These are phyloP conservation scores for Styela clava DNA, from an alignment of 23 tunicate species.

Conservation along the genomic window DNA sequence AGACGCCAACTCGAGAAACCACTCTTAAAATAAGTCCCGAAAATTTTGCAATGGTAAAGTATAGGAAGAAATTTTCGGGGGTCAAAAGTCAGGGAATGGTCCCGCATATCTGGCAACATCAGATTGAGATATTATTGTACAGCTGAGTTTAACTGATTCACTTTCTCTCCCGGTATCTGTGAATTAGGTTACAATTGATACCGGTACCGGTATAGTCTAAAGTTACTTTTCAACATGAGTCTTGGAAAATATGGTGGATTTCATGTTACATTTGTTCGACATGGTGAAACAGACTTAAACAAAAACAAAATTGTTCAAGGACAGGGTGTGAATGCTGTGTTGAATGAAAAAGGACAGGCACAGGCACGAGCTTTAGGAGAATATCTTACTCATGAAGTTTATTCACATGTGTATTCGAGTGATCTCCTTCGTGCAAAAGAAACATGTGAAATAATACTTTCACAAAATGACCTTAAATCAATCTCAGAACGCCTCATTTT, in stretches of 20 bases:
- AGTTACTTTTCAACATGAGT: not conserved
- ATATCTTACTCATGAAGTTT: not conserved
- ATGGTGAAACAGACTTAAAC: constrained; percentile 47
- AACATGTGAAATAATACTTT: not conserved
- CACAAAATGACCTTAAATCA: no score
- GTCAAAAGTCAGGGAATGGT: no score
- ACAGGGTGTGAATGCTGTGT: constrained; percentile 33
- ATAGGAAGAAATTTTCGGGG: no score
- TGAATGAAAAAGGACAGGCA: constrained; percentile 36
- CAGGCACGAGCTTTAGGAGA: constrained; percentile 38
- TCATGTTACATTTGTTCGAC: constrained; percentile 30
- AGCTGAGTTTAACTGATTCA: no score
- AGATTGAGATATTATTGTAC: no score
- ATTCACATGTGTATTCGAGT: constrained; percentile 7
- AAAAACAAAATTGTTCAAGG: constrained; percentile 37
- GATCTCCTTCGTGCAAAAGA: constrained; percentile 5
- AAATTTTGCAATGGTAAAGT: no score
- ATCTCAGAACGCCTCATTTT: not conserved
- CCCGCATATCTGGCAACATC: no score
- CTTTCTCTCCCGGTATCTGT: no score
- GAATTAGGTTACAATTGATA: no score
- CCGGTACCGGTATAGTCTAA: no score
- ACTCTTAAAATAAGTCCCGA: no score
- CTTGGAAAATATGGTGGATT: not conserved
- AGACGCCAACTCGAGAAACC: no score